Evolutionary conservation across 2,888 invertebrate species (phyloP), one percentile per base, ranked within the genome.

Genomic region (Oligia latruncula): DNA sequence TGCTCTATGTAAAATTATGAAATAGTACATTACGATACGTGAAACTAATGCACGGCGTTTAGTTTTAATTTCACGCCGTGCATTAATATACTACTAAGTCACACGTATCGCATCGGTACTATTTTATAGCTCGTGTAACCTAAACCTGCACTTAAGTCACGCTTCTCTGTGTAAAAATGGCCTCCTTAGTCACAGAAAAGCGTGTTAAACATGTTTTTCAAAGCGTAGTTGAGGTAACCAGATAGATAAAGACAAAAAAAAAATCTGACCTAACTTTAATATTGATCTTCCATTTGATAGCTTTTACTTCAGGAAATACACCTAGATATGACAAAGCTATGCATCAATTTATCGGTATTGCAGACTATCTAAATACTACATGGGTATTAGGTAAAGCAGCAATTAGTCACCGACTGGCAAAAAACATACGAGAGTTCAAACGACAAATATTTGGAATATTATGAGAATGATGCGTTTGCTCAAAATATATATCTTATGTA

Each of bases 381-480:
- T 43, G 29, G 4, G 2, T 29, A 40, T 65, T 35, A 67, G 55
- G 49, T 76, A 20, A 81, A 67, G 9, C 17, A 62, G 70, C n/a
- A 64, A 66, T 82, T 74, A 77, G 74, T 77, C 79, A 83, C 67
- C 40, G 23, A 15, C 5, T 29, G 4, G 3, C n/a, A 67, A 73
- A 74, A 74, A 74, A 76, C 5, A 65, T 65, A 40, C 3, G 43
- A 87, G 72, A 85, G 79, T 77, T 72, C 23, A 35, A 78, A 72
- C 29, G 72, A 68, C 58, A 78, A 84, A 74, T 84, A 76, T 79
- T 83, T 80, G 68, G 66, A 74, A 83, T 77, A 80, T 85, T 73
- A 70, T 72, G 1, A 73, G 68, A 76, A 82, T 82, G 76, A 84
- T 58, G 74, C 78, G 87, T 88, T 77, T 72, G 62, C 62, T 72